These are phyloP conservation scores for Nothoprocta perdicaria DNA, from an alignment of 2,113 vertebrate genomes.

Conservation along the genomic window DNA sequence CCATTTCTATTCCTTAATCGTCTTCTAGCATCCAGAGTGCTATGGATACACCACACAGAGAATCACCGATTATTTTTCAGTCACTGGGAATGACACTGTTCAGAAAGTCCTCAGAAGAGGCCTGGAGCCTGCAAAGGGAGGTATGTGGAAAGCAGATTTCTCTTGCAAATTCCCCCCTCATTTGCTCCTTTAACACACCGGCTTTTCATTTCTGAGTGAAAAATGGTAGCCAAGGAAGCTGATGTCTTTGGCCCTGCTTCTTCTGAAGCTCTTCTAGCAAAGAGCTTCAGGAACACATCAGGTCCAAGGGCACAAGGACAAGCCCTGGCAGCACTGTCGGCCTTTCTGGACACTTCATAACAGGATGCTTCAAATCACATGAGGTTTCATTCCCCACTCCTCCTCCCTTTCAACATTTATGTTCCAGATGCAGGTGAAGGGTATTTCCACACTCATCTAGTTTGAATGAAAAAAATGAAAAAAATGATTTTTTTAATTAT, in stretches of 20 bases:
- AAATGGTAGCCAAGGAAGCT: not conserved
- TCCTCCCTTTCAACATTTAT: not conserved
- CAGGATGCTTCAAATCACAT: not conserved
- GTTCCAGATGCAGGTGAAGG: accelerated
- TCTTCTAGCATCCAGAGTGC: not conserved
- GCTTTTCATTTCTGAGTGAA: not conserved
- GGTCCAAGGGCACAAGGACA: not conserved
- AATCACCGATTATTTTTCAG: not conserved
- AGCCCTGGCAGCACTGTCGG: not conserved
- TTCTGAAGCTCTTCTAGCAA: not conserved
- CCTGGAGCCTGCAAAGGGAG: too few species aligned
- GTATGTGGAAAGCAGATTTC: not conserved
- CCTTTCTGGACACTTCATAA: not conserved
- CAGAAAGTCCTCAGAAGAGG: not conserved
- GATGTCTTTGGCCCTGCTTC: not conserved
- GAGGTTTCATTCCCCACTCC: not conserved
- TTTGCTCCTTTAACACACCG: not conserved
- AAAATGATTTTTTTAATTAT: not conserved
- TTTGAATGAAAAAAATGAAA: accelerated
- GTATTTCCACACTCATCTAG: not conserved
- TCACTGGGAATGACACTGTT: not conserved
- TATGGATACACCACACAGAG: not conserved
- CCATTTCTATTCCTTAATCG: not conserved
- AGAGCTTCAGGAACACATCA: not conserved
- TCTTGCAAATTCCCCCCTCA: not conserved